Evolutionary conservation across 2,888 invertebrate genomes (phyloP), one percentile per base, ranked within the genome.

Genomic region (Plebejus argus): DNA sequence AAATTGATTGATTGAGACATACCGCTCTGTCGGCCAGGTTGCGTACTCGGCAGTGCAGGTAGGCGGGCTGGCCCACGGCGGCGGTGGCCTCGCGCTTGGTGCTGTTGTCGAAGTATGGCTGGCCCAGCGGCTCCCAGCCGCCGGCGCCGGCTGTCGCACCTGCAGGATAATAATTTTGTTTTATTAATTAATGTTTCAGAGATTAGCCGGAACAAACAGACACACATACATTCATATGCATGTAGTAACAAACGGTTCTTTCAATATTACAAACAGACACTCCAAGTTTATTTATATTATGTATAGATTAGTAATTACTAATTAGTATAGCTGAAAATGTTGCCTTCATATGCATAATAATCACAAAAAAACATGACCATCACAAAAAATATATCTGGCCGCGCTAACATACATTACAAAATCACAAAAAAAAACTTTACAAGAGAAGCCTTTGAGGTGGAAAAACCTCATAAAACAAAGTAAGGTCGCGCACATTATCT

Each of bases 21-120:
- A 98, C 98, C 90, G 98, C 97, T 94, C 98, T 95, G 89, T 98
- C 98, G 77, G 98, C 98, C 82, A 98, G 95, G 93, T 98, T 98
- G 84, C 97, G 95, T 79, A 98, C 98, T 85, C 97, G 95, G 91
- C 98, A 98, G 91, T 97, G 97, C 78, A 98, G 95, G 89, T 97
- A 96, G 79, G 98, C 97, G 78, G 97, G 96, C 91, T 98, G 97
- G 78, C 98, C 98, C 82, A 98, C 97, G 82, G 97, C 97, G 83
- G 97, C 97, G 85, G 97, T 97, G 87, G 97, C 96, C 89, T 98
- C 97, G 81, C 97, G 95, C 88, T 96, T 96, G 83, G 97, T 97
- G 85, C 97, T 96, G 93, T 98, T 98, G 94, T 98, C 98, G 94
- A 98, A 98, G 95, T 97, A 98, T 76, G 98, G 98, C 90, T 97